These are phyloP conservation scores for Musca domestica DNA, from an alignment of 1,140 invertebrate species.

Conservation along the genomic window DNA sequence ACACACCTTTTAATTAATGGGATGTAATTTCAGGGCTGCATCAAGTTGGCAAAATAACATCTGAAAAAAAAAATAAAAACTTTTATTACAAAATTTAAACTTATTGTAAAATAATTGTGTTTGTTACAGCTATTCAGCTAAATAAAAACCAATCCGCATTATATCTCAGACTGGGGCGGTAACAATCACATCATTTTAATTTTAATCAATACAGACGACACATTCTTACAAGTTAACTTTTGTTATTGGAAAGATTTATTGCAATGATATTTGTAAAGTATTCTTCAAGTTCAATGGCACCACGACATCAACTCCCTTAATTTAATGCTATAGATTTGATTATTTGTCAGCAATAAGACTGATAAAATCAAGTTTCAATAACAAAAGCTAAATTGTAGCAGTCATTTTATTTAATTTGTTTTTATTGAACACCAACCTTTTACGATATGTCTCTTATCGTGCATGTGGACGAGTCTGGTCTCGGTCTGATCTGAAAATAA, in stretches of 20 bases:
- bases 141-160: slow-evolving; percentile 21
- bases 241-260: no score
- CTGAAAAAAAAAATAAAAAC: slow-evolving; percentile 16
- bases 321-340: no score
- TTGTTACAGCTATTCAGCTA: slow-evolving; percentile 22
- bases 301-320: no score
- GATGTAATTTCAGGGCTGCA: neutral
- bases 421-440: slow-evolving; percentile 5
- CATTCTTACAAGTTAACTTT: no score
- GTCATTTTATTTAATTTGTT: neutral
- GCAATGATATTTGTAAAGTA: no score
- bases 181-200: slow-evolving; percentile 18
- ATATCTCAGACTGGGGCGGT: slow-evolving; percentile 26
- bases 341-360: no score
- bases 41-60: neutral
- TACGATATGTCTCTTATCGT: neutral
- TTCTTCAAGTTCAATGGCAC: no score
- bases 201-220: no score
- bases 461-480: neutral
- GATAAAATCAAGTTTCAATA: no score
- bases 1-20: neutral
- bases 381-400: no score
- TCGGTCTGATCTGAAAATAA: neutral
- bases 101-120: neutral
- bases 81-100: neutral